Evolutionary conservation across 2,797 vertebrate species (phyloP), one percentile per base, ranked within the genome.

Genomic region (Poeciliopsis gracilis): DNA sequence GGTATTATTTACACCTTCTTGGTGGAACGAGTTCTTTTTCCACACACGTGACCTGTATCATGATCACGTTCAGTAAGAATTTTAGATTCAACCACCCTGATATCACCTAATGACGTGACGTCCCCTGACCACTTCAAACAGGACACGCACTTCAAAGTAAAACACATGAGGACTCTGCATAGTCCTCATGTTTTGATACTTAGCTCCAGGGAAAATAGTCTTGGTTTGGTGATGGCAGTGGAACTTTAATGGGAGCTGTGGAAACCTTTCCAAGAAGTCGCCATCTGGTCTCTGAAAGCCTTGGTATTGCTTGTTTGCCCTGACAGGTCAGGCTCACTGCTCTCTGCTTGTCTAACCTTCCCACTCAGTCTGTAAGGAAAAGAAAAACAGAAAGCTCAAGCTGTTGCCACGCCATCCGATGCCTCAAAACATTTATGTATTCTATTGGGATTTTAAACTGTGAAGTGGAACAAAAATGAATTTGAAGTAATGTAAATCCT

Each of bases 291-390:
- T 57, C 12, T 55, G 30, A 59, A 28, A 5, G 73, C 55, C 55
- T 72, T 70, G 76, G 69, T 83, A 55, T 43, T 80, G 72, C 75
- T 53, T 47, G 61, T 46, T 79, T 71, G 85, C 73, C 80, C 74
- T 45, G 47, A 0, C 59, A 73, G 85, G 88, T 91, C 82, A 88
- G 75, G 75, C 47, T 90, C 79, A 76, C 46, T 71, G 61, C 20
- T 16, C 76, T 71, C 76, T 79, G 72, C 41, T 77, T 79, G 25
- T 57, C 30, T 83, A 76, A 77, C 77, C 71, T 82, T 77, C 57
- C 11, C 16, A 66, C 61, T 66, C 33, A 38, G 33, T 20, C 16
- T 38, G 61, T 38, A 38, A 66, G 9, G 61, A 20, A 66, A 36
- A 66, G 16, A 36, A 66, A 38, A 18, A 38, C 59, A 66, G 18